Conservation (phyloP, 2,797 vertebrate species). For the Huso huso region DNA sequence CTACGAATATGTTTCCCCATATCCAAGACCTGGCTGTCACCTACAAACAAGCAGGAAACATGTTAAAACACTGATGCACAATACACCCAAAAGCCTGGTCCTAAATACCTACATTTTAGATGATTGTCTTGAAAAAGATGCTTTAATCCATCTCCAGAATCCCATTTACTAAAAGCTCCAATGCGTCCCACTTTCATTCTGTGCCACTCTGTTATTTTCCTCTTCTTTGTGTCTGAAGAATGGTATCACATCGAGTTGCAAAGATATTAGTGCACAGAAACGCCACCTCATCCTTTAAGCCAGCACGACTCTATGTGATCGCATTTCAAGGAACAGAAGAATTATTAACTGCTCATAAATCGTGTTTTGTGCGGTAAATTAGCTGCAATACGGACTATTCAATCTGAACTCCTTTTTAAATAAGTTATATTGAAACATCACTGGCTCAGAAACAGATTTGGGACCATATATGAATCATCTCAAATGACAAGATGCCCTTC, state of each 20-base stretch:
- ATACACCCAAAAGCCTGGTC: too few species aligned
- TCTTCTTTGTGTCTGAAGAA: constrained; percentile 26
- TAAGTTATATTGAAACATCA: background rate
- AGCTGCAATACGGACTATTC: background rate
- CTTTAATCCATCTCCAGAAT: background rate
- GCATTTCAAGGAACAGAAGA: constrained; percentile 11
- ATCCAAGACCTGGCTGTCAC: too few species aligned
- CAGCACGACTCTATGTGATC: constrained; percentile 18
- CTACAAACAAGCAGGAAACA: too few species aligned
- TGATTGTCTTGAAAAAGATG: too few species aligned
- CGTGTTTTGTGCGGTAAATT: background rate
- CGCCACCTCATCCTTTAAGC: constrained; percentile 27
- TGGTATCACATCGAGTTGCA: constrained; percentile 26
- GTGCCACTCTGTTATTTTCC: constrained; percentile 41
- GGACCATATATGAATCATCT: background rate
- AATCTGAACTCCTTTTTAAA: background rate
- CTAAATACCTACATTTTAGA: too few species aligned
- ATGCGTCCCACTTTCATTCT: constrained; percentile 29
- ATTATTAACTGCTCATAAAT: constrained; percentile 5
- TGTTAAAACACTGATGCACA: too few species aligned
- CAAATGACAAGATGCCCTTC: background rate
- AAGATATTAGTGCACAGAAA: constrained; percentile 29
- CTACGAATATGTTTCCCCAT: too few species aligned
- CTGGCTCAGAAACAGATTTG: background rate
- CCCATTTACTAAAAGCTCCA: background rate